Evolutionary conservation across 2,888 invertebrate genomes (phyloP).

Genomic region (Coleophora flavipennella): DNA sequence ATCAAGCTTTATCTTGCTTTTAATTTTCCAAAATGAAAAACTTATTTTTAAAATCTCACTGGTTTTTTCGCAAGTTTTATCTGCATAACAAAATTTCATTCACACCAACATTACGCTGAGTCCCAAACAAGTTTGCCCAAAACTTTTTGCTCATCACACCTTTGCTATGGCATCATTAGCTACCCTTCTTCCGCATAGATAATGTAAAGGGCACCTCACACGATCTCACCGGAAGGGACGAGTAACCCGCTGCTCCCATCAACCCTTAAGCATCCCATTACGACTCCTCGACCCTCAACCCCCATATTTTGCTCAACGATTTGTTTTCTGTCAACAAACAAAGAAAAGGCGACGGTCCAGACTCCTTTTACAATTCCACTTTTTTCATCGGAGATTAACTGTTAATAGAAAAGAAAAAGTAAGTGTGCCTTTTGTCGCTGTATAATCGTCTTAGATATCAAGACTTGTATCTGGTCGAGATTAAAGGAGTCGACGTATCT

Average conservation of each 20-base stretch:
- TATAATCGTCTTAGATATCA: constrained; percentile 64
- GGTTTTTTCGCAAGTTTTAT: no score
- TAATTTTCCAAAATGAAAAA: no score
- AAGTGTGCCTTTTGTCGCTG: constrained; percentile 52
- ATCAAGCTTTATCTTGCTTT: no score
- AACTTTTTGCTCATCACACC: constrained; percentile 39
- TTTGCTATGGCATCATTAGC: constrained; percentile 38
- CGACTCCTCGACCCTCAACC: constrained; percentile 40
- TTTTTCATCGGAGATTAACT: constrained; percentile 48
- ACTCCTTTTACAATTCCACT: constrained; percentile 26
- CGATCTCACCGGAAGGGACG: constrained; percentile 49
- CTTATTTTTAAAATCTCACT: no score
- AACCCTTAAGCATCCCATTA: constrained; percentile 61
- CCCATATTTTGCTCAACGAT: constrained; percentile 58
- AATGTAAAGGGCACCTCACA: constrained; percentile 37
- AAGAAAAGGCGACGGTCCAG: constrained; percentile 49
- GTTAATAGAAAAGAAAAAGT: constrained; percentile 47
- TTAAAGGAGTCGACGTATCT: constrained; percentile 34
- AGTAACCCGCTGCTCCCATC: constrained; percentile 62
- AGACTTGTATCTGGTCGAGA: constrained; percentile 45
- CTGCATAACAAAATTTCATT: no score
- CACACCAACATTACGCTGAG: constrained; percentile 1
- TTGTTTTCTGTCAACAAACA: constrained; percentile 70
- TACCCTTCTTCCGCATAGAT: constrained; percentile 41
- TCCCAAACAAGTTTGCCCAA: constrained; percentile 6